Conservation (phyloP, 1,140 invertebrate genomes). For the Drosophila leontia region DNA sequence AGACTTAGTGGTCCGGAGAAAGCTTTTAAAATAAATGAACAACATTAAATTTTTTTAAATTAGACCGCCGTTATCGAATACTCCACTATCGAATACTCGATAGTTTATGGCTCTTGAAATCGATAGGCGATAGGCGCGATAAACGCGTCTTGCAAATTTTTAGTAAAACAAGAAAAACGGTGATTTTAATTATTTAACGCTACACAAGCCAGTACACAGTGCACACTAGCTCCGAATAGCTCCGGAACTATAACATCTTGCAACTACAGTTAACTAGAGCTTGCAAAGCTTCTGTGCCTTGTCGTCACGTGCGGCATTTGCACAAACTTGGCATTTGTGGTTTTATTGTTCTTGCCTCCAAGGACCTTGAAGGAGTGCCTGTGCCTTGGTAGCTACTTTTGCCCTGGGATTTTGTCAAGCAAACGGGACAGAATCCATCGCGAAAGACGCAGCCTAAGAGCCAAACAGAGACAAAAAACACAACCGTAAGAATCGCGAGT, state of each 20-base stretch:
- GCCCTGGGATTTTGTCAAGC: constrained; percentile 23
- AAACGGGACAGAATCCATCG: constrained; percentile 37
- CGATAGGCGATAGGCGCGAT: background rate
- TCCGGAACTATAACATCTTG: background rate
- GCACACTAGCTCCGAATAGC: background rate
- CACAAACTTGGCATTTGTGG: constrained; percentile 6
- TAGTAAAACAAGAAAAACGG: background rate
- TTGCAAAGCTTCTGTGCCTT: constrained; percentile 1
- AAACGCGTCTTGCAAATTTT: background rate
- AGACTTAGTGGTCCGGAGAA: background rate
- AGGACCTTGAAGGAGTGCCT: background rate
- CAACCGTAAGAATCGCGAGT: constrained; percentile 14
- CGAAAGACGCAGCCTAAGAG: constrained; percentile 39
- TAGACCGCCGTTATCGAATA: too few species aligned
- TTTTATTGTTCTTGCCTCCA: constrained; percentile 2
- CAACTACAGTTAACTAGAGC: background rate
- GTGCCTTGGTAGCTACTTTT: constrained; percentile 17
- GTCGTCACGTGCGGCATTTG: background rate
- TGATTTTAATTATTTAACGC: background rate
- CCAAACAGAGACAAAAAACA: background rate
- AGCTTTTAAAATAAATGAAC: background rate
- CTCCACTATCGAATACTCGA: background rate
- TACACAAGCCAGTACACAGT: background rate
- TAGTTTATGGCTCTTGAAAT: background rate
- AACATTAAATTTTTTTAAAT: too few species aligned